Evolutionary conservation across 2,113 vertebrate species (phyloP), one percentile per base, ranked within the genome.

Genomic region (Datnioides undecimradiatus): DNA sequence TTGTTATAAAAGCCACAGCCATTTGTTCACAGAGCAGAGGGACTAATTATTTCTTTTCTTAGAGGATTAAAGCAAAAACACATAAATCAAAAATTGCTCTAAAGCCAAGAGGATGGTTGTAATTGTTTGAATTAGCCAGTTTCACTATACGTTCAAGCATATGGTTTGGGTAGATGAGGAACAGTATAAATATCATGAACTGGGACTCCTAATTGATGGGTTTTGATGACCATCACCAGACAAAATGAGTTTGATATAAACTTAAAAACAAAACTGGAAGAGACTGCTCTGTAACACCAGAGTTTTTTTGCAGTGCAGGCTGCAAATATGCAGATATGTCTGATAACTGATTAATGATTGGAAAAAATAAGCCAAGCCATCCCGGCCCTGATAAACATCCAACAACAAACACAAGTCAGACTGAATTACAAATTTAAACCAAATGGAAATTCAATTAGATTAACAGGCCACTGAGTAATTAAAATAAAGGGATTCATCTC

Each of bases 21-120:
- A 38, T 68, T 75, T 60, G 51, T 49, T 68, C 2, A 27, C 8
- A 66, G 25, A 80, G 69, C 73, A 76, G 29, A 72, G 85, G 45
- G 74, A 77, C 54, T 75, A 57, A 85, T 83, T 76, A 73, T 84
- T 49, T 74, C 4, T 58, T 5, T 11, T 70, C 16, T 38, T 60
- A 33, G 11, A 33, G 66, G 19, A 79, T 66, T 68, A 66, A 51
- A 58, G 27, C 3, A 16, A 55, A 46, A 57, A 64, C 31, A 77
- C 27, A 73, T 54, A 2, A 62, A 59, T 82, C 1, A 76, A 1
- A 36, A 46, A 54, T 51, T 45, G 29, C n/a, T 43, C 14, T 51
- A 14, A 36, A 51, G 51, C 49, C 60, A 25, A 46, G 34, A 21
- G 66, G 34, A 51, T 23, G 38, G 16, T 34, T 17, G 36, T 40